Conservation (phyloP, 1,140 invertebrate genomes). For the Cherax quadricarinatus region DNA sequence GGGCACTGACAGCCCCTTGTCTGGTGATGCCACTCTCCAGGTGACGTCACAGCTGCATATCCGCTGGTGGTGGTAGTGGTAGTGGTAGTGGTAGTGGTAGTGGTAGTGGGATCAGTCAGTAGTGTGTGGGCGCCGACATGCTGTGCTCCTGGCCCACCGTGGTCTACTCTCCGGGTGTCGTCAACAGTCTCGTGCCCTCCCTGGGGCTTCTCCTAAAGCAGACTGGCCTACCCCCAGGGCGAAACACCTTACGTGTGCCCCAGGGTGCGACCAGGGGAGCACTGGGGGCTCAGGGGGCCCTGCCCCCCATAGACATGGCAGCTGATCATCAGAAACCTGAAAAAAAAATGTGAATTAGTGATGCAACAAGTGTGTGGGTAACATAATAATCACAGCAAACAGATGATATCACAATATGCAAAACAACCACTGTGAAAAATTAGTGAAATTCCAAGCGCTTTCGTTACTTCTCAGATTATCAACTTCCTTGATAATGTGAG, state of each 20-base stretch:
- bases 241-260: conserved; percentile 5
- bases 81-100: too few relatives aligned
- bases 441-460: too few relatives aligned
- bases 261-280: not conserved
- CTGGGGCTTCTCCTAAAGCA: not conserved
- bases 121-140: not conserved
- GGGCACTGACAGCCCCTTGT: not conserved
- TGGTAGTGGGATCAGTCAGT: not conserved
- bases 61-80: not conserved
- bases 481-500: too few relatives aligned
- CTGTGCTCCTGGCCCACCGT: not conserved
- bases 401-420: too few relatives aligned
- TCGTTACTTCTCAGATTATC: too few relatives aligned
- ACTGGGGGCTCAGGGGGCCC: conserved; percentile 33
- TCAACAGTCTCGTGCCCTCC: not conserved
- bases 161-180: not conserved
- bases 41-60: conserved; percentile 6
- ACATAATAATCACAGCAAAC: not conserved
- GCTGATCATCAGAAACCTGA: conserved; percentile 9
- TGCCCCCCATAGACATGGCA: conserved; percentile 15
- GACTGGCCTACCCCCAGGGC: not conserved
- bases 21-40: not conserved
- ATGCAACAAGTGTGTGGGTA: too few relatives aligned
- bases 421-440: too few relatives aligned
- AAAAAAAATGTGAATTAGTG: not conserved